Evolutionary conservation across 2,797 vertebrate species (phyloP).

Genomic region (Onychomys torridus): DNA sequence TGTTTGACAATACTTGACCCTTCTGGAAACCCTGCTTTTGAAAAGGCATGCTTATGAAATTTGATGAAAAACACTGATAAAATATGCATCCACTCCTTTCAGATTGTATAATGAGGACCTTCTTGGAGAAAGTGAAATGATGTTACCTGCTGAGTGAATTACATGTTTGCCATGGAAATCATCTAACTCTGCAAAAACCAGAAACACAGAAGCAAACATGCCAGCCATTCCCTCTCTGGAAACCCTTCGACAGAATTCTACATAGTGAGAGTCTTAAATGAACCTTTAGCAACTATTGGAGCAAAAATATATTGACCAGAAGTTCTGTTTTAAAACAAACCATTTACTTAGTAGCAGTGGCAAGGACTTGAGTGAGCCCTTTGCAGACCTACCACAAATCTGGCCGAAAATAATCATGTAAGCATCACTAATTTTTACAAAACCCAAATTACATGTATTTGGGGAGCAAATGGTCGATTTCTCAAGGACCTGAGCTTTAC

Average conservation of each 20-base stretch:
- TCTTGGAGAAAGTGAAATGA: slow-evolving; percentile 45
- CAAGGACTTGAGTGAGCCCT: not conserved
- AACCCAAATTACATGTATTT: not conserved
- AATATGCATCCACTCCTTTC: slow-evolving; percentile 24
- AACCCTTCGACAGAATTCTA: slow-evolving; percentile 17
- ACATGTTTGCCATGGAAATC: slow-evolving; percentile 37
- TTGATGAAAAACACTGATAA: slow-evolving; percentile 29
- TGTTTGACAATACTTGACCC: slow-evolving; percentile 20
- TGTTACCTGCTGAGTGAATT: slow-evolving; percentile 15
- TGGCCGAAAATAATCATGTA: not conserved
- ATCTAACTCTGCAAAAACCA: not conserved
- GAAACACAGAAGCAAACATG: not conserved
- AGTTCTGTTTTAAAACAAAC: slow-evolving; percentile 44
- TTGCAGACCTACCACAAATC: not conserved
- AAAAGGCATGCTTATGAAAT: slow-evolving; percentile 25
- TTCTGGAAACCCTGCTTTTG: not conserved
- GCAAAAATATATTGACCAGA: not conserved
- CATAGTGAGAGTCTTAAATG: not conserved
- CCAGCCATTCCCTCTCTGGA: not conserved
- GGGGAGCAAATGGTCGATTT: not conserved
- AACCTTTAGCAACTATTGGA: not conserved
- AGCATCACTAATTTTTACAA: slow-evolving; percentile 28
- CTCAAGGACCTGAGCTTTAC: not conserved
- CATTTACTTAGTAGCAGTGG: not conserved
- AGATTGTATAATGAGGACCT: not conserved